Evolutionary conservation across 35 echinoderm and acorn worm genomes (phyloP), one percentile per base, ranked within the genome.

Genomic region (Lytechinus pictus): DNA sequence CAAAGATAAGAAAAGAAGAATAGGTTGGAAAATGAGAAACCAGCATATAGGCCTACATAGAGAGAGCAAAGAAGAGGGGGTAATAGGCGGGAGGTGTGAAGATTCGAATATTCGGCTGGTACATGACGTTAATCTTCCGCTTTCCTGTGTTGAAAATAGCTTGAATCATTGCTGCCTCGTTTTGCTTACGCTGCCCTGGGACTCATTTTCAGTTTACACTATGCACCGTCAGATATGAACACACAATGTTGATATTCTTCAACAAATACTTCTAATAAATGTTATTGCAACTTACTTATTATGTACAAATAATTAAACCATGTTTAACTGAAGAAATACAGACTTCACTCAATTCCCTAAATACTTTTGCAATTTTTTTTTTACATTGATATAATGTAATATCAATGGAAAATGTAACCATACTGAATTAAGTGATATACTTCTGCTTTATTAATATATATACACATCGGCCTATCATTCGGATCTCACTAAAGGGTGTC

Each of bases 111-210:
- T 44, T 44, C 33, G 33, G 2, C 33, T 44, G 33, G 33, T 44
- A 44, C 19, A 24, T 79, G 19, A 24, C 19, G 16, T 16, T 79
- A 24, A 16, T 24, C 66, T 79, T 79, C 66, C 19, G 66, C 19
- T 24, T 79, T 79, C 66, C 66, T 79, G 66, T 24, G 66, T 79
- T 79, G 66, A 79, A 79, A 79, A n/a, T 79, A 79, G 66, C 66
- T 79, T 24, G 19, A 24, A 24, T 24, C 21, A 6, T 79, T 79
- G 66, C 21, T 79, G 2, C 1, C 19, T 24, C 4, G 6, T n/a
- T 79, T n/a, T n/a, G 24, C 66, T 79, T 79, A 79, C 19, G 4
- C 16, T 24, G 19, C n/a, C 66, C n/a, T 24, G n/a, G 66, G 6
- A 5, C 66, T 24, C 66, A 79, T n/a, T 58, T 7, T 79, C 19